Evolutionary conservation across 2,113 vertebrate species (phyloP).

Genomic region (Rhombomys opimus): DNA sequence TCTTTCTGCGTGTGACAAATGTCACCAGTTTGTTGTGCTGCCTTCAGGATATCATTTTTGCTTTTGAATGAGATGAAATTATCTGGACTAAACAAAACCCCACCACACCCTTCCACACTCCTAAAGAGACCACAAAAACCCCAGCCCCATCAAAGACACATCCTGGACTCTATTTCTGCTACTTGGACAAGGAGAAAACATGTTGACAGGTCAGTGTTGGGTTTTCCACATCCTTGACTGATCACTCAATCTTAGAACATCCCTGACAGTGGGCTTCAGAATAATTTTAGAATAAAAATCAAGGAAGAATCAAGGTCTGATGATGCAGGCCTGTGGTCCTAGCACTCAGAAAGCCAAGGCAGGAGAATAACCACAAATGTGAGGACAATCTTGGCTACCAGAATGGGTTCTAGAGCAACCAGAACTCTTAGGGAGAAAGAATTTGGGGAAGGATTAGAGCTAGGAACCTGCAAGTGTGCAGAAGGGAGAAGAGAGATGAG

Average conservation of each 20-base stretch:
- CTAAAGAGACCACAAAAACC: not conserved
- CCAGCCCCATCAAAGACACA: not conserved
- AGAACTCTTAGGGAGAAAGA: not conserved
- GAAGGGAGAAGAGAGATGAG: not conserved
- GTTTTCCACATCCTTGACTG: not conserved
- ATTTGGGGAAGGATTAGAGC: not conserved
- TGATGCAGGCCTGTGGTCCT: too few relatives aligned
- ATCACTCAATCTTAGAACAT: not conserved
- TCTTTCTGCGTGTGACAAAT: not conserved
- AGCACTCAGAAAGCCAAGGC: not conserved
- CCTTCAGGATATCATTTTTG: not conserved
- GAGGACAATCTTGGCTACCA: not conserved
- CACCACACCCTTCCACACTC: not conserved
- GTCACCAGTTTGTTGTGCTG: not conserved
- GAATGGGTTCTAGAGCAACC: not conserved
- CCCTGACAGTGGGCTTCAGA: not conserved
- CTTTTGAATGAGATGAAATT: slow-evolving; percentile 12
- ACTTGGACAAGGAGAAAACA: not conserved
- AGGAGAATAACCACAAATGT: not conserved
- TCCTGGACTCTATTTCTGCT: not conserved
- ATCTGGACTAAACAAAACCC: slow-evolving; percentile 7
- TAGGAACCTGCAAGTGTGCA: not conserved
- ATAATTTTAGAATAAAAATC: not conserved
- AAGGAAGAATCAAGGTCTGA: not conserved
- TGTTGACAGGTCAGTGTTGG: not conserved